phyloP scores from a whole-genome alignment of 2,888 invertebrate genomes.

The Agrenia bidenticulata region DNA sequence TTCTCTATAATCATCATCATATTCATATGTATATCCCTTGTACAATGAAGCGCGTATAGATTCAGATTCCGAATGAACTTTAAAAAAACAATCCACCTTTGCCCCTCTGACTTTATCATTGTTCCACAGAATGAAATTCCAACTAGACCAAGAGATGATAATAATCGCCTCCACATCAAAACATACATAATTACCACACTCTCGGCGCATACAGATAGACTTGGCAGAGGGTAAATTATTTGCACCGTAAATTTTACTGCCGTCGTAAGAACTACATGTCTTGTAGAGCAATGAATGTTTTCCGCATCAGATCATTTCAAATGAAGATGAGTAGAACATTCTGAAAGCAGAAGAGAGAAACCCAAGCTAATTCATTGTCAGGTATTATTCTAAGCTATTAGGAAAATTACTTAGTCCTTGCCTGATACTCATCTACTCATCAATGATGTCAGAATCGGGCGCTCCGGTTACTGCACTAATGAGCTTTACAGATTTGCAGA shows the following conservation, averaged over 20 bases:
- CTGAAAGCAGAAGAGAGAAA: not conserved
- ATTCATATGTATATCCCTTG: no score
- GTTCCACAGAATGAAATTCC: not conserved
- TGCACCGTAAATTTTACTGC: conserved; percentile 46
- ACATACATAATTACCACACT: conserved; percentile 3
- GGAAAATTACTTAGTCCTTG: no score
- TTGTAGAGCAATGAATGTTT: conserved; percentile 37
- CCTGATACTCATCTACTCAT: conserved; percentile 3
- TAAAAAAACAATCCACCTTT: no score
- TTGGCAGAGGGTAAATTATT: conserved; percentile 38
- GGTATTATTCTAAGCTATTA: not conserved
- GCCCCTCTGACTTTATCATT: no score
- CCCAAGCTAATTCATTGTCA: not conserved
- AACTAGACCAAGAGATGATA: conserved; percentile 10
- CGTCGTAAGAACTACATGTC: conserved; percentile 29
- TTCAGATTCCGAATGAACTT: no score
- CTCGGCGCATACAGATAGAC: not conserved
- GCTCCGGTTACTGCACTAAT: not conserved
- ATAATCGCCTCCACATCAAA: conserved; percentile 7
- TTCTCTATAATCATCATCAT: no score
- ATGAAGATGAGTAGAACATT: not conserved
- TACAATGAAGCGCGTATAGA: no score
- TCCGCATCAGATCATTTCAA: conserved; percentile 34
- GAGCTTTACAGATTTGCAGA: not conserved
- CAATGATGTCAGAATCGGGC: conserved; percentile 9